Evolutionary conservation across 2,113 vertebrate species (phyloP).

Genomic region (Crocuta crocuta): DNA sequence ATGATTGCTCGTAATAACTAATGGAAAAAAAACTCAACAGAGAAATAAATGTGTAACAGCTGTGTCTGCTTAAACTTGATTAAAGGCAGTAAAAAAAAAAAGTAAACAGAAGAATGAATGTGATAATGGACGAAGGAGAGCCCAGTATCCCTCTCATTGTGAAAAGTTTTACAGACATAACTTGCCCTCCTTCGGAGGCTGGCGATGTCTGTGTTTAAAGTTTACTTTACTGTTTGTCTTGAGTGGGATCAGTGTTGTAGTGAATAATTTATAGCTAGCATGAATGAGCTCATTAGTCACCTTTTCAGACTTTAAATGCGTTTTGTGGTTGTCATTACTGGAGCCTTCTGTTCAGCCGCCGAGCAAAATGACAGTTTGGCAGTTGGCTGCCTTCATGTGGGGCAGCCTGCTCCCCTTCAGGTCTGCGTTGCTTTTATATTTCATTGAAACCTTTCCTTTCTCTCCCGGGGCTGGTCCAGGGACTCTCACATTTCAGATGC

Average conservation of each 20-base stretch:
- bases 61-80: constrained; percentile 84
- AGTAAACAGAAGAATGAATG: constrained; percentile 68
- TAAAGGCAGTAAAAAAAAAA: constrained; percentile 80
- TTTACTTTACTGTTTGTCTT: constrained; percentile 88
- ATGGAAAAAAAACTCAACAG: constrained; percentile 70
- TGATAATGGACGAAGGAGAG: constrained; percentile 73
- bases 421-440: constrained; percentile 64
- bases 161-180: constrained; percentile 72
- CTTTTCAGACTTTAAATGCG: constrained; percentile 91
- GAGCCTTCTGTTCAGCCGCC: constrained; percentile 83
- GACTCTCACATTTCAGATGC: constrained; percentile 44
- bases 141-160: constrained; percentile 53
- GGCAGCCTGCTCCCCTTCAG: constrained; percentile 76
- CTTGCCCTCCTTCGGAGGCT: constrained; percentile 40
- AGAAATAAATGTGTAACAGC: constrained; percentile 84
- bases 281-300: constrained; percentile 92
- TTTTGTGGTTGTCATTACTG: constrained; percentile 87
- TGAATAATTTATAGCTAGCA: constrained; percentile 90
- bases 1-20: constrained; percentile 83
- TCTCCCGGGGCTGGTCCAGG: background rate
- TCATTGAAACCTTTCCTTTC: constrained; percentile 45
- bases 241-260: constrained; percentile 86
- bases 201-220: constrained; percentile 85
- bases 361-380: constrained; percentile 78
- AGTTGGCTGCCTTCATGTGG: constrained; percentile 80